phyloP scores from a whole-genome alignment of 1,140 invertebrate species.

The Neomicropteryx cornuta region DNA sequence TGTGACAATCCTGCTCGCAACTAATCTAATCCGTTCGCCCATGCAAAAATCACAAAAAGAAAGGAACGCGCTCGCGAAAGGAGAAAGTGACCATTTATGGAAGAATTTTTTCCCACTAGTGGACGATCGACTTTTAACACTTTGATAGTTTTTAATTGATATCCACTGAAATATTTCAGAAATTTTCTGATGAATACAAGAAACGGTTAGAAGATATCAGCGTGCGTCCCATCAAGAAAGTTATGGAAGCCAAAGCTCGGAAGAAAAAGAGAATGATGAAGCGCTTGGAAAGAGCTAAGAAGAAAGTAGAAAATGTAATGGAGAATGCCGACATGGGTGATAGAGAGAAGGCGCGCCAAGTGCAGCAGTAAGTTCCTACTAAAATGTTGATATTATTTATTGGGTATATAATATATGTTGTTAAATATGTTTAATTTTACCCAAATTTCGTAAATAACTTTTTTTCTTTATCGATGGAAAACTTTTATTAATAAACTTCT shows the following conservation, averaged over 20 bases:
- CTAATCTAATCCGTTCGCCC: no score
- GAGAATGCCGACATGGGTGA: conserved; percentile 84
- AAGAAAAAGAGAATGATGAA: conserved; percentile 85
- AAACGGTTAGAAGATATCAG: conserved; percentile 80
- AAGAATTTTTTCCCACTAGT: no score
- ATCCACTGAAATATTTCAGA: conserved; percentile 32
- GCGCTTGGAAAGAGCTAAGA: conserved; percentile 88
- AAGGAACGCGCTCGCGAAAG: no score
- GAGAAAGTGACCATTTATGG: no score
- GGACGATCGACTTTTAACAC: no score
- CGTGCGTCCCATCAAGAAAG: conserved; percentile 92
- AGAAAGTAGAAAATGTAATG: conserved; percentile 85
- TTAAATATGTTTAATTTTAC: background rate
- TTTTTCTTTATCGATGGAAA: conserved; percentile 10
- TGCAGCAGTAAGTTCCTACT: conserved; percentile 61
- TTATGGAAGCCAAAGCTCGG: conserved; percentile 94
- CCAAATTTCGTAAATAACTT: background rate
- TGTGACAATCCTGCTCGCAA: no score
- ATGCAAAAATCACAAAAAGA: no score
- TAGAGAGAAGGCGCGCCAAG: conserved; percentile 83
- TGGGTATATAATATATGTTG: background rate
- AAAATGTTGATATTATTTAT: no score
- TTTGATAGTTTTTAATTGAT: no score
- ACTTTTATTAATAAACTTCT: conserved; percentile 3
- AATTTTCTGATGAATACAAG: conserved; percentile 60